Evolutionary conservation across 2,888 invertebrate genomes (phyloP), one percentile per base, ranked within the genome.

Genomic region (Eilema griseolum): DNA sequence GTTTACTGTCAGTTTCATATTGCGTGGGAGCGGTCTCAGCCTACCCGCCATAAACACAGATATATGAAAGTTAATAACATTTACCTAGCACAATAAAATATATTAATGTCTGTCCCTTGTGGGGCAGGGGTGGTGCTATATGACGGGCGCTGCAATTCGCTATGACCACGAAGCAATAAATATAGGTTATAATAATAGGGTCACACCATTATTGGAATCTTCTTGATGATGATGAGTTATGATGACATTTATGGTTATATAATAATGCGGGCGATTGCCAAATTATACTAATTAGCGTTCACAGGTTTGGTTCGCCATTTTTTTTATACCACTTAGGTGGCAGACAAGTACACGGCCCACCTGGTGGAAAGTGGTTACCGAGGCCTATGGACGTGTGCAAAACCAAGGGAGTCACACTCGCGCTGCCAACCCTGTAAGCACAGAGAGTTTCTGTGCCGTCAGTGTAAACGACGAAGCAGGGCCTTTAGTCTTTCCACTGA

Each of bases 51-150:
- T 87, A 88, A 88, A 88, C 85, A 85, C 81, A 85, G 84, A 86
- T 86, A 88, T 88, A 89, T 85, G 80, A 89, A 88, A 87, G 86
- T 87, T 89, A 89, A 89, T 90, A 90, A 88, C 87, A 87, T 87
- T 87, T 85, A 86, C 85, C 86, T 85, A 77, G 76, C 72, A 84
- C 85, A 88, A 88, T 90, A 89, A 90, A 89, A 89, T 87, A 88
- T 89, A 90, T 89, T 88, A 89, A 89, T 89, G 87, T 84, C 82
- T 82, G 88, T 81, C 86, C 86, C 85, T 85, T 74, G 73, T 72
- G 79, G 81, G 80, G 82, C 77, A 80, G 60, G 64, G 79, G 80
- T 77, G 71, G 69, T 67, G 70, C 73, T 75, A 76, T 77, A 80
- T 74, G 74, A 77, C 73, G 31, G 52, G 28, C 16, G 14, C 14